Conservation (phyloP, 2,113 vertebrate genomes). For the Coregonus clupeaformis region DNA sequence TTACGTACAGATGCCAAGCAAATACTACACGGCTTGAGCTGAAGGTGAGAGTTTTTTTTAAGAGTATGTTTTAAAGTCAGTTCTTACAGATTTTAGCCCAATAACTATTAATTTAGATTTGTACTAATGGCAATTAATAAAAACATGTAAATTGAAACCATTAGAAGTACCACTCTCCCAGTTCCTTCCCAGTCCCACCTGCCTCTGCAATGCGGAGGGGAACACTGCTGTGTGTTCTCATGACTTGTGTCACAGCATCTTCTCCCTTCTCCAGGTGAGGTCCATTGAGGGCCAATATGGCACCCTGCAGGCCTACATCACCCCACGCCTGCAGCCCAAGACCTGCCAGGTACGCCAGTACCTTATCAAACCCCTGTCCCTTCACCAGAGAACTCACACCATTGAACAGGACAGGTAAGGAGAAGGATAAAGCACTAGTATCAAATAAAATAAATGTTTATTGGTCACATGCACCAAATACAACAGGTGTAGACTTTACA, state of each 20-base stretch:
- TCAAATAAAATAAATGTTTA: not conserved
- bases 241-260: slow-evolving; percentile 38
- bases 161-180: no score
- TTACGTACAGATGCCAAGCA: slow-evolving; percentile 95
- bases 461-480: no score
- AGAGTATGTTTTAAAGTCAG: no score
- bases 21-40: slow-evolving; percentile 95
- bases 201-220: no score
- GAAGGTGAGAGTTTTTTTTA: slow-evolving; percentile 76
- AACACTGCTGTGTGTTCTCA: not conserved
- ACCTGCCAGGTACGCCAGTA: slow-evolving; percentile 93
- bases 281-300: slow-evolving; percentile 98
- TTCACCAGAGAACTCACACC: slow-evolving; percentile 90
- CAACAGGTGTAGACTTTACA: no score
- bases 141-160: no score
- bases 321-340: slow-evolving; percentile 94
- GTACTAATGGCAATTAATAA: no score
- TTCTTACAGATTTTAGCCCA: no score
- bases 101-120: no score
- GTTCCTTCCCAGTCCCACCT: no score
- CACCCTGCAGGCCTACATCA: slow-evolving; percentile 91
- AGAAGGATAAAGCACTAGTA: not conserved
- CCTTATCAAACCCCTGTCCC: slow-evolving; percentile 94
- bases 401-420: slow-evolving; percentile 86
- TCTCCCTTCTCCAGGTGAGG: slow-evolving; percentile 77